phyloP scores from a whole-genome alignment of 1,140 invertebrate species.

The Achatina immaculata region DNA sequence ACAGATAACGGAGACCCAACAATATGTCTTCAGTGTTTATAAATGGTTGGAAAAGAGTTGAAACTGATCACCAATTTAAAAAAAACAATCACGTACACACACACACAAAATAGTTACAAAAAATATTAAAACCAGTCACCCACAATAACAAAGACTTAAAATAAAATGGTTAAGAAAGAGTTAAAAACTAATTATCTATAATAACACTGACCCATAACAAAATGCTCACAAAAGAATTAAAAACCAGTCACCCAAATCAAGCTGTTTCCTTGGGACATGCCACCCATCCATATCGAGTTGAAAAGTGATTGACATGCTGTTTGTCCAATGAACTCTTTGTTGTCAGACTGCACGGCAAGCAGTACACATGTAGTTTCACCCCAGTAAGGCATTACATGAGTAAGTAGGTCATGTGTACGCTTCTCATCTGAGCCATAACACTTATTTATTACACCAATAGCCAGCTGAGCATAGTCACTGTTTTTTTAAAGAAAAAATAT shows the following conservation, averaged over 20 bases:
- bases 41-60: too few species aligned
- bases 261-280: slow-evolving; percentile 57
- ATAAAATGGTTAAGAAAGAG: too few species aligned
- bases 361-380: slow-evolving; percentile 64
- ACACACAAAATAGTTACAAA: too few species aligned
- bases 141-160: too few species aligned
- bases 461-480: slow-evolving; percentile 66
- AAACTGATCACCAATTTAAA: too few species aligned
- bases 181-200: too few species aligned
- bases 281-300: slow-evolving; percentile 69
- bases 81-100: too few species aligned
- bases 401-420: slow-evolving; percentile 63
- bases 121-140: too few species aligned
- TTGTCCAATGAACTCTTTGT: slow-evolving; percentile 69
- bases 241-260: neutral
- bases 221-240: too few species aligned
- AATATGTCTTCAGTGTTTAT: too few species aligned
- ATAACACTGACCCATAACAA: too few species aligned
- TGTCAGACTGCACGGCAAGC: slow-evolving; percentile 68
- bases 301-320: slow-evolving; percentile 68
- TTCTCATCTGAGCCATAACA: slow-evolving; percentile 68
- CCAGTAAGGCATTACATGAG: slow-evolving; percentile 63
- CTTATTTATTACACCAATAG: slow-evolving; percentile 66
- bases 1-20: too few species aligned
- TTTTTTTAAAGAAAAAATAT: slow-evolving; percentile 39